phyloP scores from a whole-genome alignment of 1,140 invertebrate species.

The Drosophila biarmipes region DNA sequence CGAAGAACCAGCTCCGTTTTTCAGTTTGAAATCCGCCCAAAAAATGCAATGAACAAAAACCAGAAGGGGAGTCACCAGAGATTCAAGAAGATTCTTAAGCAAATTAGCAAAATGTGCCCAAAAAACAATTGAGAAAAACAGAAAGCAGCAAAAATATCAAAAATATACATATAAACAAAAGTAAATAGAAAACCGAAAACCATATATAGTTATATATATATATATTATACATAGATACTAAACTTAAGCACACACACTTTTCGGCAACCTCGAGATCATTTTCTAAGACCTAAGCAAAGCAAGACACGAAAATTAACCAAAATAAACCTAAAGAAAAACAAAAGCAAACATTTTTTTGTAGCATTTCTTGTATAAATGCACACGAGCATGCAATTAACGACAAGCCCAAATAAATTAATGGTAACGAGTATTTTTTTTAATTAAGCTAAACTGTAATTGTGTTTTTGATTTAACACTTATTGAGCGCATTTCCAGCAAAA shows the following conservation, averaged over 20 bases:
- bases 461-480: slow-evolving; percentile 27
- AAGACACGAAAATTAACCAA: slow-evolving; percentile 10
- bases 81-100: slow-evolving; percentile 18
- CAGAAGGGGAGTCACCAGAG: background rate
- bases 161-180: slow-evolving; percentile 51
- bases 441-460: slow-evolving; percentile 33
- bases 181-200: slow-evolving; percentile 25
- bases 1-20: slow-evolving; percentile 33
- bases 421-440: slow-evolving; percentile 46
- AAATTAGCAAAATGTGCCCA: slow-evolving; percentile 51
- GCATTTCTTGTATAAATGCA: slow-evolving; percentile 54
- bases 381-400: slow-evolving; percentile 29
- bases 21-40: slow-evolving; percentile 52
- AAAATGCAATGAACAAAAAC: slow-evolving; percentile 20
- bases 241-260: slow-evolving; percentile 42
- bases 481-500: slow-evolving; percentile 10
- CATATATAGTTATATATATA: slow-evolving; percentile 14
- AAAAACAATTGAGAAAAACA: slow-evolving; percentile 29
- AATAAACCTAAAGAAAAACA: slow-evolving; percentile 13
- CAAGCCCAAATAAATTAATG: slow-evolving; percentile 19
- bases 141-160: slow-evolving; percentile 47
- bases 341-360: slow-evolving; percentile 37
- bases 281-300: slow-evolving; percentile 37
- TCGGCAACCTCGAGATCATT: slow-evolving; percentile 40
- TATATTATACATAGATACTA: slow-evolving; percentile 39